Evolutionary conservation across 2,797 vertebrate genomes (phyloP).

Genomic region (Gymnoscopelus braueri): DNA sequence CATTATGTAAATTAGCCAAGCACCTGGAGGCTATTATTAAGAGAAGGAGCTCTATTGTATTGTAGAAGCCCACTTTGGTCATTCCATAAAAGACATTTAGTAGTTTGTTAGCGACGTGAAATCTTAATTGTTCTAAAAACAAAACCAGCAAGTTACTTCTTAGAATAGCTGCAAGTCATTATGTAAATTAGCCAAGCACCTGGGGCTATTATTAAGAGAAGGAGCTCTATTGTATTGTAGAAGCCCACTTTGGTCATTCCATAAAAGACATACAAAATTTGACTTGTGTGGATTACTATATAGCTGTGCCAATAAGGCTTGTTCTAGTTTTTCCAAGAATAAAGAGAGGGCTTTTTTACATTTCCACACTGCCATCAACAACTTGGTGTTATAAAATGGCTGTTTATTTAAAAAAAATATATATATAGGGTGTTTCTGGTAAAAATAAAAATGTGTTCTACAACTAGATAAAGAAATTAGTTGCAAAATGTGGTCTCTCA

Average conservation of each 20-base stretch:
- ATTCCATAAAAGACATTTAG: background rate
- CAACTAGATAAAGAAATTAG: too few relatives aligned
- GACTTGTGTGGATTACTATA: background rate
- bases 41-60: background rate
- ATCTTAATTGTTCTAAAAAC: too few relatives aligned
- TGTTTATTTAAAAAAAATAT: too few relatives aligned
- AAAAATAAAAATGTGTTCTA: too few relatives aligned
- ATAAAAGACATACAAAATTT: too few relatives aligned
- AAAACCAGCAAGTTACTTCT: constrained; percentile 51
- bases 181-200: constrained; percentile 47
- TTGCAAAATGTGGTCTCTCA: too few relatives aligned
- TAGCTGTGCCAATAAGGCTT: background rate
- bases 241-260: background rate
- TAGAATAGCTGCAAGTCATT: constrained; percentile 40
- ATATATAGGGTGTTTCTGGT: too few relatives aligned
- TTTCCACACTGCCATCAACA: too few relatives aligned
- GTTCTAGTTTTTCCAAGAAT: background rate
- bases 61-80: background rate
- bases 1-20: constrained; percentile 37
- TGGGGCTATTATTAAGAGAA: constrained; percentile 40
- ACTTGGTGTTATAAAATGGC: too few relatives aligned
- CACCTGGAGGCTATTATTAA: constrained; percentile 51
- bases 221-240: background rate
- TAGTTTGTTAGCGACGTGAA: too few relatives aligned
- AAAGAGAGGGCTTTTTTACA: background rate